Evolutionary conservation across 2,113 vertebrate species (phyloP), one percentile per base, ranked within the genome.

Genomic region (Hemiscyllium ocellatum): DNA sequence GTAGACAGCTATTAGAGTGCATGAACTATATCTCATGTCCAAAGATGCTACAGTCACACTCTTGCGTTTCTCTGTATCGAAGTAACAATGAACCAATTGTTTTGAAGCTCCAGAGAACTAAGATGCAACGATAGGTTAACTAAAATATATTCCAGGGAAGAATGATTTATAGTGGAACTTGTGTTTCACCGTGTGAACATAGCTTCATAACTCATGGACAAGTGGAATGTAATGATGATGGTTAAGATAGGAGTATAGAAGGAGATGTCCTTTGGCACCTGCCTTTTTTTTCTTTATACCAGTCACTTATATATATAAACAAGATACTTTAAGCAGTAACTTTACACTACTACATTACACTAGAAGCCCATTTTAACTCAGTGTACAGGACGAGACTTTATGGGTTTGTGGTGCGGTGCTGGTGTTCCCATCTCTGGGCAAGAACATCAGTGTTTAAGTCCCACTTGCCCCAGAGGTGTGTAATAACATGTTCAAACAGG

Each of bases 1-100:
- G 68, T 50, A 70, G 94, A 95, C 68, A 72, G 42, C 69, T 70
- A 95, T 72, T 76, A 52, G 69, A 29, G 42, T 72, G 65, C 29
- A 69, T 69, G 56, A 94, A 42, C 91, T 95, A 15, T 50, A 52
- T 70, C 24, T 47, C 22, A 12, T 26, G 29, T 19, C 69, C 94
- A 95, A 52, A 72, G 68, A 26, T 70, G 50, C 66, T 72, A 50
- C 68, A 95, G 72, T 72, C 94, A 95, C 94, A 72, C 52, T 26
- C 24, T 33, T 72, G 72, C 94, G 76, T 26, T 52, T 95, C 52
- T 95, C 52, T 95, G 8, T 95, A 72, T 47, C 8, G 19, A 95
- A 47, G 52, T 13, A 50, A 47, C 29, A 42, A 72, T 95, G 47
- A 95, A 29, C 93, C 89, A 91, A 91, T 91, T 66, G 61, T 65